Evolutionary conservation across 1,140 invertebrate genomes (phyloP), one percentile per base, ranked within the genome.

Genomic region (Bombus haemorrhoidalis): DNA sequence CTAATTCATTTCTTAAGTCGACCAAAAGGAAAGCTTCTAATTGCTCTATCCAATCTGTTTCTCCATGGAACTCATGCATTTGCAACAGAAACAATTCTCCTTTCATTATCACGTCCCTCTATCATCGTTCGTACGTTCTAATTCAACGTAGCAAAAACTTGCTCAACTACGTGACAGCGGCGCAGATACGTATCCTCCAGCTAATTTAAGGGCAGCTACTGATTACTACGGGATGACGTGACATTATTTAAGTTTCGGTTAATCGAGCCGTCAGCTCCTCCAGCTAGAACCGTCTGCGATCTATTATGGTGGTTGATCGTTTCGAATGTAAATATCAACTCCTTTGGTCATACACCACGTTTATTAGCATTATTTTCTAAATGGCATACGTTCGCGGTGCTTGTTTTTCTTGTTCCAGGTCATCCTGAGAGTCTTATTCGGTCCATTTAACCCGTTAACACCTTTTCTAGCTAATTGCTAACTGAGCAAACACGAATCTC

Each of bases 321-420:
- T 76, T 64, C 53, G 32, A 57, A 10, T n/a, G 34, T 32, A 76
- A 87, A 84, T 85, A 87, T 85, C 81, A 53, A 8, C 47, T 22
- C 18, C 18, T 53, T 53, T 53, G 5, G 18, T 22, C 47, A 18
- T 53, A 53, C 18, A 87, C 87, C 81, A 85, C 43, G 41, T 39
- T 87, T 87, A 76, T 87, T 87, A 88, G 64, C 81, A 75, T 64
- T 75, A 34, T 57, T 37, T 43, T 72, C 76, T 75, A 75, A 88
- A 71, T 59, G 81, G 87, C 86, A 86, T 66, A 82, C 57, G 64
- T n/a, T n/a, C 28, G 28, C 3, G 3, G 28, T 72, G 78, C 79
- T 88, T 80, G 81, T 88, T 88, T 85, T 81, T 74, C 86, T 87
- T 85, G 86, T 75, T 76, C 87, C 62, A 47, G 62, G 81, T 78